These are phyloP conservation scores for Mustela lutreola DNA, from an alignment of 2,113 vertebrate genomes.

Conservation along the genomic window DNA sequence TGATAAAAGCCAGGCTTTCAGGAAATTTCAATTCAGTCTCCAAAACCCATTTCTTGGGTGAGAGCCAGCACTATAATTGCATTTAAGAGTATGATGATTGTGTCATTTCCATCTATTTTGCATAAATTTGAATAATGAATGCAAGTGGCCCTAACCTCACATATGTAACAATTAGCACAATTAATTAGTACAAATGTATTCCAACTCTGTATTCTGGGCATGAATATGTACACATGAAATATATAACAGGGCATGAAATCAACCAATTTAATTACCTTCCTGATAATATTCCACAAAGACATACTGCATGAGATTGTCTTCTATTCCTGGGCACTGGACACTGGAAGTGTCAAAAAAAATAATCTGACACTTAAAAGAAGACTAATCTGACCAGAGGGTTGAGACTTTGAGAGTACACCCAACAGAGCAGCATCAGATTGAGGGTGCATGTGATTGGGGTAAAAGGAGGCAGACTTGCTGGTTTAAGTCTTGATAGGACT, in stretches of 20 bases:
- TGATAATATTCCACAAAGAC: not conserved
- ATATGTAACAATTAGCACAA: constrained; percentile 70
- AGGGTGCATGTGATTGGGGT: not conserved
- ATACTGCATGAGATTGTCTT: not conserved
- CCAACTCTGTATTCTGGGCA: constrained; percentile 6
- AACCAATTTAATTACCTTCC: constrained; percentile 32
- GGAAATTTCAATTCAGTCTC: constrained; percentile 54
- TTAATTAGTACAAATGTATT: constrained; percentile 65
- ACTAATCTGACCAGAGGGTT: not conserved
- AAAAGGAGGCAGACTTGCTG: not conserved
- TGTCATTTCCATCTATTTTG: constrained; percentile 49
- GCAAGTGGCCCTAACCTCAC: constrained; percentile 40
- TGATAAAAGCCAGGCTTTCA: constrained; percentile 22
- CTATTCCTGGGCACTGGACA: not conserved
- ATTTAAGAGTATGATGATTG: constrained; percentile 33
- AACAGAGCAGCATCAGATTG: not conserved
- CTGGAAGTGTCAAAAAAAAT: not conserved
- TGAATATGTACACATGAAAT: not conserved
- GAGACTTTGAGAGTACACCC: not conserved
- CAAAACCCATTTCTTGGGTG: constrained; percentile 41
- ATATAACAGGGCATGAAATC: not conserved
- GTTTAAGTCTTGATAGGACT: not conserved
- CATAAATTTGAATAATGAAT: constrained; percentile 72
- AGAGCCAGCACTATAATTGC: constrained; percentile 45
- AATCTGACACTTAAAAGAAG: not conserved